These are phyloP conservation scores for Neotragus pygmaeus DNA, from an alignment of 2,113 vertebrate species.

Conservation along the genomic window DNA sequence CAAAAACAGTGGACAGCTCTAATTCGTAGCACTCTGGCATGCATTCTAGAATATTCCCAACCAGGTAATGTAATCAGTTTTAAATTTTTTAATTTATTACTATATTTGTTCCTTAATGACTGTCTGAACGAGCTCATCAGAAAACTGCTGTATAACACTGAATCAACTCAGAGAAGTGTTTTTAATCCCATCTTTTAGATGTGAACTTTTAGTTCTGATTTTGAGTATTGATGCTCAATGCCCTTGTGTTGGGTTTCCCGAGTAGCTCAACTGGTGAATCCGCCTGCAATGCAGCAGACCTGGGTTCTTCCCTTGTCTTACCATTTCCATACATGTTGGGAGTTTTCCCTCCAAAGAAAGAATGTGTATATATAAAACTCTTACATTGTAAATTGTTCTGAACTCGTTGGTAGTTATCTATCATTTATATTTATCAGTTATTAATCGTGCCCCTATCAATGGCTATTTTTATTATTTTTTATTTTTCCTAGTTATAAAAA, in stretches of 20 bases:
- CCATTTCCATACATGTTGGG: neutral
- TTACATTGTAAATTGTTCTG: neutral
- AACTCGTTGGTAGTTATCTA: neutral
- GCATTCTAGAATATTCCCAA: conserved; percentile 92
- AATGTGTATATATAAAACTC: neutral
- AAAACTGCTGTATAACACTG: neutral
- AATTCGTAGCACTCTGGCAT: conserved; percentile 95
- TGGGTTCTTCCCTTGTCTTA: neutral
- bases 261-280: neutral
- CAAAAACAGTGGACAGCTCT: conserved; percentile 93
- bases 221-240: neutral
- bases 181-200: neutral
- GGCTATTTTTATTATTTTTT: neutral
- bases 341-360: neutral
- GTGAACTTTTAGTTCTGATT: neutral
- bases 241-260: neutral
- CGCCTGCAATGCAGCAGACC: neutral
- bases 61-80: conserved; percentile 83
- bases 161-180: neutral
- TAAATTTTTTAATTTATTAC: neutral
- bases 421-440: neutral
- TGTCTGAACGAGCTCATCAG: neutral
- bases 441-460: neutral
- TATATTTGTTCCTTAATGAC: neutral
- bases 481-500: neutral